These are phyloP conservation scores for Dipodomys ordii DNA, from an alignment of 2,113 vertebrate genomes.

Conservation along the genomic window DNA sequence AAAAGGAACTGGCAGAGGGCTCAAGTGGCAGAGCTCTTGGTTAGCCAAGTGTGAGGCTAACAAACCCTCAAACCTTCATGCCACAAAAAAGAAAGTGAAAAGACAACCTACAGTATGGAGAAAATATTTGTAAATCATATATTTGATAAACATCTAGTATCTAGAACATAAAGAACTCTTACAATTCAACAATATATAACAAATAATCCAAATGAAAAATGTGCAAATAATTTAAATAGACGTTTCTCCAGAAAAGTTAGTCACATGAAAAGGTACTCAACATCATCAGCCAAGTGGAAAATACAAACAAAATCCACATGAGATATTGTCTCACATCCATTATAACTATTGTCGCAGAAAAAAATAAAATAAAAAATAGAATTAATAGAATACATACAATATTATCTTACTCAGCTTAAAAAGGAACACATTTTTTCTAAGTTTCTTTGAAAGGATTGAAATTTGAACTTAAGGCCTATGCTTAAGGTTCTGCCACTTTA, in stretches of 20 bases:
- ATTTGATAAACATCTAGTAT: not conserved
- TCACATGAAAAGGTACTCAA: not conserved
- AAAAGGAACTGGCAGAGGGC: too few species aligned
- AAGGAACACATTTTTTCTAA: too few species aligned
- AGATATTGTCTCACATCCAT: not conserved
- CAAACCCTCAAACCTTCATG: not conserved
- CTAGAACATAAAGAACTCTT: slow-evolving; percentile 20
- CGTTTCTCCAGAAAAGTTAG: slow-evolving; percentile 37
- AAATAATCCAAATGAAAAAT: slow-evolving; percentile 20
- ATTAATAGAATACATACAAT: not conserved
- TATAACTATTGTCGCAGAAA: not conserved
- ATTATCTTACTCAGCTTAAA: not conserved
- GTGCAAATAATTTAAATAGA: not conserved
- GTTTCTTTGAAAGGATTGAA: too few species aligned
- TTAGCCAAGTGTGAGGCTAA: too few species aligned
- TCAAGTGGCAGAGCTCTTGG: too few species aligned
- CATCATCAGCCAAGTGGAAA: not conserved
- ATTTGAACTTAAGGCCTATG: too few species aligned
- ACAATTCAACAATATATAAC: not conserved
- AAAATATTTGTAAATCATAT: slow-evolving; percentile 22
- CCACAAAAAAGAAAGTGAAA: too few species aligned
- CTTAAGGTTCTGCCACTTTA: too few species aligned
- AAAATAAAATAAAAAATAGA: not conserved
- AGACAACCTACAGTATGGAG: not conserved
- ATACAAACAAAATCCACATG: slow-evolving; percentile 9